Base-by-base conservation (phyloP, 2,888 invertebrate species). In the Colostygia pectinataria region DNA sequence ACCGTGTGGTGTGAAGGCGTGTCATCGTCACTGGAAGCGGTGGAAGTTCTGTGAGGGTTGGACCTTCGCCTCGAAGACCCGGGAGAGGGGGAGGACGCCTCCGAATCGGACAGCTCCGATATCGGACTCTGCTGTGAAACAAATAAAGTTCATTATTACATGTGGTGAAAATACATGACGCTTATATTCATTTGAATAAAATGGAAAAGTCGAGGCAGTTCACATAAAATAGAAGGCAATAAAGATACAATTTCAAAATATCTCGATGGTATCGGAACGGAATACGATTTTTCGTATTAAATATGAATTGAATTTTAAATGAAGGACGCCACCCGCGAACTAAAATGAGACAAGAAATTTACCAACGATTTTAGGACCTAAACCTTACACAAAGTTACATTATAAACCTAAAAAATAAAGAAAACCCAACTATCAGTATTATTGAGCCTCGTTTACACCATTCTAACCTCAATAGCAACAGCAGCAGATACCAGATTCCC, bases 41-140 rank as follows among this genome's bases (percentile, higher is more conserved):
- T 78, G 39, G 91, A 82, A 48, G 84, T 80, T 48, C 84, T 74
- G 59, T 76, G 76, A 23, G 80, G 74, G 38, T 71, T 66, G 32
- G 84, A 76, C 44, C 87, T 68, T 39, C 83, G 70, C 25, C 85
- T 68, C 48, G 64, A 59, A 24, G 70, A 69, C 10, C 69, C 77
- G 20, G 86, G 81, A 4, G 87, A 79, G 24, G 83, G 80, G 28
- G 84, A 82, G 14, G 89, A 81, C 43, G 85, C 74, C 53, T 91
- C 91, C 24, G 92, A 92, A 59, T 93, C 93, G 3, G 93, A 93
- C 57, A 93, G 77, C 68, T 92, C 92, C 57, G 93, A 93, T 48
- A 93, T 79, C 51, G 93, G 85, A 66, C 85, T 88, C 85, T 90
- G 77, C 52, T 61, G 65, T 10, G 46, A 41, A 53, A 3, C 40